A percentile compares a stretch with the other conserved stretches of the same genome.
Conservation (phyloP, 2,888 invertebrate genomes). For the Drosophila yooni region DNA sequence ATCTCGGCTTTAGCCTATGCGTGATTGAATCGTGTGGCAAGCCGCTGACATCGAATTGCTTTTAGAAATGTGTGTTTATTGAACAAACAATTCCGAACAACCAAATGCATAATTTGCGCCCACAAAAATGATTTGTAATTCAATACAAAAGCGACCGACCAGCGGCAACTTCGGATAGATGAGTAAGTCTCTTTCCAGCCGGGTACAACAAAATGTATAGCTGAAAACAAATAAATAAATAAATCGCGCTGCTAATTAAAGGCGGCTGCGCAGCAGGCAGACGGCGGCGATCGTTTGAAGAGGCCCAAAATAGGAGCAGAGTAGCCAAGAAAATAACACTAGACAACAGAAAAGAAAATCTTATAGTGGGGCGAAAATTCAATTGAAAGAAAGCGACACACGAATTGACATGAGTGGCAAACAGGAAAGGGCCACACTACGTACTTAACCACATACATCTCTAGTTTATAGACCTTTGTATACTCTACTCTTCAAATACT, state of each 20-base stretch:
- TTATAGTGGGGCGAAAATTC: slow-evolving; percentile 53
- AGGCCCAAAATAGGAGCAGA: slow-evolving; percentile 61
- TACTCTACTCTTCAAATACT: slow-evolving; percentile 21
- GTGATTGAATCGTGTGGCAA: neutral
- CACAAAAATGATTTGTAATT: slow-evolving; percentile 60
- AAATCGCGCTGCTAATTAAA: slow-evolving; percentile 78
- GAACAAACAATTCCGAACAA: slow-evolving; percentile 47
- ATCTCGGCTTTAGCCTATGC: neutral
- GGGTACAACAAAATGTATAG: slow-evolving; percentile 42
- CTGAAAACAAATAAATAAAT: slow-evolving; percentile 65
- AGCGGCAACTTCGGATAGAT: slow-evolving; percentile 39
- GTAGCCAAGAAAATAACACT: slow-evolving; percentile 29
- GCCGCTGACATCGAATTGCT: slow-evolving; percentile 53
- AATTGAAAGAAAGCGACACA: slow-evolving; percentile 77
- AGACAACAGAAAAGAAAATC: slow-evolving; percentile 37
- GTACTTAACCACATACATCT: slow-evolving; percentile 9
- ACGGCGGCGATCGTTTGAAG: slow-evolving; percentile 60
- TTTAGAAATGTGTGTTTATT: slow-evolving; percentile 57
- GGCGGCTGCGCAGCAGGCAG: slow-evolving; percentile 48
- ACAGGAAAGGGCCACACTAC: slow-evolving; percentile 50
- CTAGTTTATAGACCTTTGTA: slow-evolving; percentile 4
- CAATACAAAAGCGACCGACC: slow-evolving; percentile 55
- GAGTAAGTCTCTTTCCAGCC: slow-evolving; percentile 57
- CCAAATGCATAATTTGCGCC: slow-evolving; percentile 41
- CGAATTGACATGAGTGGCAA: slow-evolving; percentile 66